phyloP scores from a whole-genome alignment of 1,140 invertebrate genomes.

The Tetramorium parvispinum region DNA sequence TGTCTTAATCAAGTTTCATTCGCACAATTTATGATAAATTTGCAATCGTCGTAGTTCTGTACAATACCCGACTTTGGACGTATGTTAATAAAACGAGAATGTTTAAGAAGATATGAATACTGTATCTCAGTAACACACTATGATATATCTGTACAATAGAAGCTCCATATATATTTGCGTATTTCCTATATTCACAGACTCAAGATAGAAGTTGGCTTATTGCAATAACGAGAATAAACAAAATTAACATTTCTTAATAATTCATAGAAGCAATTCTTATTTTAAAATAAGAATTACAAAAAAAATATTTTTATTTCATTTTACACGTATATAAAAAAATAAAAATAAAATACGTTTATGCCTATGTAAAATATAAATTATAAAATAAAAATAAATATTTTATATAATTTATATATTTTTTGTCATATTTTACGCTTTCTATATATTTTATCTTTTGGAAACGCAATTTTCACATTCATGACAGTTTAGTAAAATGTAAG shows the following conservation, averaged over 20 bases:
- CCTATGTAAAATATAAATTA: conserved; percentile 5
- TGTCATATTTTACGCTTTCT: neutral
- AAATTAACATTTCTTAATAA: neutral
- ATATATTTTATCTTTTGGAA: neutral
- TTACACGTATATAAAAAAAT: neutral
- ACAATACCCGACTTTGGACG: conserved; percentile 20
- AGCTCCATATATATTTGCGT: conserved; percentile 21
- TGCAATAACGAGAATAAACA: neutral
- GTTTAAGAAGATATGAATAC: conserved; percentile 50
- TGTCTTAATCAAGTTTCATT: conserved; percentile 13
- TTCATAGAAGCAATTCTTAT: neutral
- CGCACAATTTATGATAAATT: conserved; percentile 2
- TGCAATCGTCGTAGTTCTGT: neutral
- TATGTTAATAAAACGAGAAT: conserved; percentile 39
- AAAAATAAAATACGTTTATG: neutral
- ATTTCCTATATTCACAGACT: neutral
- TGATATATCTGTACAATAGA: conserved; percentile 31
- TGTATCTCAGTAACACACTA: neutral
- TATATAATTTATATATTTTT: neutral
- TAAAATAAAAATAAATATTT: conserved; percentile 2
- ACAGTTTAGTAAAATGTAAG: neutral
- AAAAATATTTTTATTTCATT: neutral
- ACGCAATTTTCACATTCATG: neutral
- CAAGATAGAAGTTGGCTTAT: neutral
- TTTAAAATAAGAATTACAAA: neutral